Percentiles rank a stretch among this genome's conserved stretches.
phyloP scores from a whole-genome alignment of 2,113 vertebrate species.

The Podarcis cretensis region DNA sequence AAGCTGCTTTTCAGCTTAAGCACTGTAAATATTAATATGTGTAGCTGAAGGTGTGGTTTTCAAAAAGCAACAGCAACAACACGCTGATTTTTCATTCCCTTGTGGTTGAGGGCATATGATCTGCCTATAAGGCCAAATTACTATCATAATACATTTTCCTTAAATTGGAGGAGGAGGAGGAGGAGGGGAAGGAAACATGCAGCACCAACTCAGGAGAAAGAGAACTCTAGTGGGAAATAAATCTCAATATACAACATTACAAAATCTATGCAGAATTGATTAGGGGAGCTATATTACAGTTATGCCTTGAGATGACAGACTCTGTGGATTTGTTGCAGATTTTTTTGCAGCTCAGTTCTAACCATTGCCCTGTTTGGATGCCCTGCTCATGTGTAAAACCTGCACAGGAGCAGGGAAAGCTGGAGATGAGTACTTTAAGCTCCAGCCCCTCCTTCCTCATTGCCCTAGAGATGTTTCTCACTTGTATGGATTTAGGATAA shows the following conservation, averaged over 20 bases:
- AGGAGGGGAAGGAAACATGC: background rate
- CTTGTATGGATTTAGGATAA: too few species aligned
- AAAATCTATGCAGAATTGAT: constrained; percentile 48
- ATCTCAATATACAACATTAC: constrained; percentile 37
- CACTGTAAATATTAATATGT: background rate
- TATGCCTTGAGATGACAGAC: background rate
- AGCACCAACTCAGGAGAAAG: constrained; percentile 21
- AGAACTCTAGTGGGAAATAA: constrained; percentile 43
- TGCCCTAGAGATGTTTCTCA: too few species aligned
- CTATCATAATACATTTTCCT: constrained; percentile 48
- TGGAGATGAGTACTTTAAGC: too few species aligned
- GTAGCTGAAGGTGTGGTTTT: background rate
- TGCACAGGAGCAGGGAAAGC: too few species aligned
- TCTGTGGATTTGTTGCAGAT: background rate
- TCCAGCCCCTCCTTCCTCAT: too few species aligned
- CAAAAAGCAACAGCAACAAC: background rate
- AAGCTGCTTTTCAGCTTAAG: constrained; percentile 30
- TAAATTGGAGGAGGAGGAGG: constrained; percentile 26
- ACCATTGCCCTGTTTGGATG: background rate
- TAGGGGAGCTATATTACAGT: constrained; percentile 37
- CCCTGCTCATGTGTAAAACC: too few species aligned
- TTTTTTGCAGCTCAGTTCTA: background rate
- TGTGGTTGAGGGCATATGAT: constrained; percentile 30
- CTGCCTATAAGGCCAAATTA: constrained; percentile 42
- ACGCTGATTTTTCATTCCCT: background rate